Percentiles rank a stretch among this genome's conserved stretches.
Evolutionary conservation across 1,140 invertebrate species (phyloP).

Genomic region (Elysia chlorotica): DNA sequence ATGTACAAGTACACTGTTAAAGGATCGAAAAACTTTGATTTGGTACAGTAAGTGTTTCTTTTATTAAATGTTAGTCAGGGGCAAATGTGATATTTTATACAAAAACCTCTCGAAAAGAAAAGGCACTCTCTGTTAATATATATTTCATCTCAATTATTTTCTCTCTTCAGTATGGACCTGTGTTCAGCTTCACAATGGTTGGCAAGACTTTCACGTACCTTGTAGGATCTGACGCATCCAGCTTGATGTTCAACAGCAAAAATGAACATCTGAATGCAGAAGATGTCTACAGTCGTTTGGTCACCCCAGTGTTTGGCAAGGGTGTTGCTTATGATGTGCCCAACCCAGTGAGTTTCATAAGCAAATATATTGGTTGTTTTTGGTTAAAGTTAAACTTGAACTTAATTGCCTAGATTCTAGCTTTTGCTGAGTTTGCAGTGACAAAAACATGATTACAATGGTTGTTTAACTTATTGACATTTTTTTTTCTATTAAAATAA

Average conservation of each 20-base stretch:
- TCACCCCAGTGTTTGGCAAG: constrained; percentile 54
- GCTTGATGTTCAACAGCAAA: constrained; percentile 52
- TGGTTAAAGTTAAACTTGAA: too few relatives aligned
- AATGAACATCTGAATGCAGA: constrained; percentile 57
- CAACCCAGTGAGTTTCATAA: constrained; percentile 46
- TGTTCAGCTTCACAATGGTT: constrained; percentile 56
- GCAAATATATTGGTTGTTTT: too few relatives aligned
- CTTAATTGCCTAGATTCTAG: too few relatives aligned
- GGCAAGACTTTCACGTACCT: constrained; percentile 57
- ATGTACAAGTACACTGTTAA: background rate
- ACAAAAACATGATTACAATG: too few relatives aligned
- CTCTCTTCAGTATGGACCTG: constrained; percentile 51
- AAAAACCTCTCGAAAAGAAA: too few relatives aligned
- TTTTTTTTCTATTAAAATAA: too few relatives aligned
- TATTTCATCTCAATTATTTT: background rate
- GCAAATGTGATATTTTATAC: background rate
- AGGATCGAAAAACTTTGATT: background rate
- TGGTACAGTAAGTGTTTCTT: background rate
- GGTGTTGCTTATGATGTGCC: constrained; percentile 55
- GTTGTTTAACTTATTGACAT: too few relatives aligned
- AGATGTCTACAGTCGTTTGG: constrained; percentile 50
- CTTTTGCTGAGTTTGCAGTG: too few relatives aligned
- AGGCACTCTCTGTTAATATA: too few relatives aligned
- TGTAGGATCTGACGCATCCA: constrained; percentile 44
- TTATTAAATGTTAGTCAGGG: background rate